phyloP scores from a whole-genome alignment of 2,888 invertebrate genomes.

The Imbricaverruca yamaguchii region DNA sequence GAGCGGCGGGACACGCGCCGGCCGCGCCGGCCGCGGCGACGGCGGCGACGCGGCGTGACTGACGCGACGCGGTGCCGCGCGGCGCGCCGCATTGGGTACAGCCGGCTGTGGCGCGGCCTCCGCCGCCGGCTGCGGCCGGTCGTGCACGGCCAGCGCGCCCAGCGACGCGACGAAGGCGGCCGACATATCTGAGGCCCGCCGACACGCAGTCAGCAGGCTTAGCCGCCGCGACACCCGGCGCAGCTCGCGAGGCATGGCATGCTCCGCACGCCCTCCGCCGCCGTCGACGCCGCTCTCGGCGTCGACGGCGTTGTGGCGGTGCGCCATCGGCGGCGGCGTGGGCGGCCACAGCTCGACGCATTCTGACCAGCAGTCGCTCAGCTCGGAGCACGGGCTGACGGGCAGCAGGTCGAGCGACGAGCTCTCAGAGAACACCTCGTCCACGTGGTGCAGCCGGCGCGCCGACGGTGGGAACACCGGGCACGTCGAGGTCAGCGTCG shows the following conservation, averaged over 20 bases:
- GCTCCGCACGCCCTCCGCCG: background rate
- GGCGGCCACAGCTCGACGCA: background rate
- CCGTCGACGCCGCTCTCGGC: background rate
- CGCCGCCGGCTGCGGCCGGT: background rate
- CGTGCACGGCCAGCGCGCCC: too few species aligned
- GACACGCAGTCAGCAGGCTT: background rate
- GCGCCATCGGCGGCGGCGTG: background rate
- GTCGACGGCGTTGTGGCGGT: background rate
- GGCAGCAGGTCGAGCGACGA: background rate
- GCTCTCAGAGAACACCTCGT: background rate
- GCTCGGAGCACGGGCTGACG: background rate
- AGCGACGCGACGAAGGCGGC: background rate
- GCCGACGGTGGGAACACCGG: background rate
- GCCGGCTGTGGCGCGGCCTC: too few species aligned
- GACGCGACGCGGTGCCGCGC: too few species aligned
- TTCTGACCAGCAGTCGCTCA: background rate
- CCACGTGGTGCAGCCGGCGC: background rate
- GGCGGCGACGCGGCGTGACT: too few species aligned
- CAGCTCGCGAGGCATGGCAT: background rate
- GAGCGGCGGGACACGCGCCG: background rate
- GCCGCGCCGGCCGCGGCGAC: too few species aligned
- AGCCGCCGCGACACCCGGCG: background rate
- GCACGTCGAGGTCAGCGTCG: background rate
- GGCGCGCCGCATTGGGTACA: too few species aligned
- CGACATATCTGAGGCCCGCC: background rate